Conservation (phyloP, 2,113 vertebrate genomes). For the Cygnus buccinator region DNA sequence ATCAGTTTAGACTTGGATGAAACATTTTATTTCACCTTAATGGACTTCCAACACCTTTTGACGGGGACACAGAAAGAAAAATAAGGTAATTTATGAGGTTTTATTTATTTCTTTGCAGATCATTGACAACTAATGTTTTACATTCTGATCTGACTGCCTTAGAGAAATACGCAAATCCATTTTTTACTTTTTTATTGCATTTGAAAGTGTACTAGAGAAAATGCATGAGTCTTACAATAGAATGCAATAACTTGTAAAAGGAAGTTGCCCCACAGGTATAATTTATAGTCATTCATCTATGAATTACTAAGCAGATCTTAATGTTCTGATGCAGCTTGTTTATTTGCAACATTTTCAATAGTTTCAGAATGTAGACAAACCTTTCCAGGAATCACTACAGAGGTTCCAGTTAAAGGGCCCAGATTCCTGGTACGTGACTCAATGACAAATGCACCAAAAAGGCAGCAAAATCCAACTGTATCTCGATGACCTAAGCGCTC, state of each 20-base stretch:
- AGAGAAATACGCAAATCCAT: not conserved
- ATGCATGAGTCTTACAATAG: not conserved
- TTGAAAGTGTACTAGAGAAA: not conserved
- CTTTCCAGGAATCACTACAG: not conserved
- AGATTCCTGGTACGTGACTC: slow-evolving; percentile 18
- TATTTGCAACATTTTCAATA: not conserved
- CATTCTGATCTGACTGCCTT: not conserved
- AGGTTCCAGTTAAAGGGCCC: not conserved
- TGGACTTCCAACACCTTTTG: not conserved
- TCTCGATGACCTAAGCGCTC: accelerated
- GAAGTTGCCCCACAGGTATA: not conserved
- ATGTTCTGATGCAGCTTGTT: not conserved
- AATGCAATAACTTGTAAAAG: not conserved
- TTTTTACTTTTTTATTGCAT: not conserved
- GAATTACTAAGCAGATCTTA: not conserved
- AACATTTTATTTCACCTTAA: not conserved
- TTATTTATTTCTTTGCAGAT: not conserved
- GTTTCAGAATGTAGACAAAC: not conserved
- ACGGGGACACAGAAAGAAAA: not conserved
- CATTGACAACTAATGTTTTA: not conserved
- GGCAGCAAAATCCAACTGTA: not conserved
- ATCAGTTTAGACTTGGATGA: not conserved
- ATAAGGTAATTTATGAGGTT: not conserved
- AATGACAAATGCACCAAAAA: not conserved
- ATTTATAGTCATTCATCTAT: accelerated